Conservation (phyloP, 2,113 vertebrate species). For the Onychostruthus taczanowskii region DNA sequence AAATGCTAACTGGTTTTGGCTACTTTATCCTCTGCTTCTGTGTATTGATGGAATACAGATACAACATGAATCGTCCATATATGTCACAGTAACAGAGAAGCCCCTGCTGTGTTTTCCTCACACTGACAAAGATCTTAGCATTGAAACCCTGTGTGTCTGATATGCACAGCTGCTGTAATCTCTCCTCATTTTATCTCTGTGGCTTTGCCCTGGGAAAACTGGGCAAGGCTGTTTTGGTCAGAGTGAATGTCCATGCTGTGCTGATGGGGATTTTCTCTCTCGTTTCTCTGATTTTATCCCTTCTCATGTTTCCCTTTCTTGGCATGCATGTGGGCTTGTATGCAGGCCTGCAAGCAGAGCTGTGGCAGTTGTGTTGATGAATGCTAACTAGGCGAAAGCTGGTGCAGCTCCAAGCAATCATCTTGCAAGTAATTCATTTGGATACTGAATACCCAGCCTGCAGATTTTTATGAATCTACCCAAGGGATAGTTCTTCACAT, state of each 20-base stretch:
- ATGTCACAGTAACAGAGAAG: neutral
- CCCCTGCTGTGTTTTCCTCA: neutral
- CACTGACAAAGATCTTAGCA: neutral
- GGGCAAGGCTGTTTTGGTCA: neutral
- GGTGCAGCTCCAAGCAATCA: neutral
- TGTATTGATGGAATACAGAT: neutral
- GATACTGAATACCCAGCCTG: neutral
- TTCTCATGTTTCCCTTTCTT: neutral
- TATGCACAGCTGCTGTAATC: neutral
- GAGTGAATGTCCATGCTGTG: neutral
- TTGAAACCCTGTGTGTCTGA: neutral
- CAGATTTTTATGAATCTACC: neutral
- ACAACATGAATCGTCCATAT: neutral
- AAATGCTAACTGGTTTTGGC: neutral
- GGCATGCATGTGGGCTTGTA: neutral
- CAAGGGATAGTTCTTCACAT: neutral
- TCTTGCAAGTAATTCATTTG: neutral
- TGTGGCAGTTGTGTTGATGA: neutral
- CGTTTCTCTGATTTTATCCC: neutral
- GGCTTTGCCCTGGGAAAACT: neutral
- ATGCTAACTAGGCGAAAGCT: constrained; percentile 1
- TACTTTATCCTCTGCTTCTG: neutral
- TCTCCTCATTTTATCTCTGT: neutral
- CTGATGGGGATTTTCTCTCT: neutral
- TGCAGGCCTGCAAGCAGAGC: neutral